Conservation (phyloP, 2,113 vertebrate species). For the Taxidea taxus region DNA sequence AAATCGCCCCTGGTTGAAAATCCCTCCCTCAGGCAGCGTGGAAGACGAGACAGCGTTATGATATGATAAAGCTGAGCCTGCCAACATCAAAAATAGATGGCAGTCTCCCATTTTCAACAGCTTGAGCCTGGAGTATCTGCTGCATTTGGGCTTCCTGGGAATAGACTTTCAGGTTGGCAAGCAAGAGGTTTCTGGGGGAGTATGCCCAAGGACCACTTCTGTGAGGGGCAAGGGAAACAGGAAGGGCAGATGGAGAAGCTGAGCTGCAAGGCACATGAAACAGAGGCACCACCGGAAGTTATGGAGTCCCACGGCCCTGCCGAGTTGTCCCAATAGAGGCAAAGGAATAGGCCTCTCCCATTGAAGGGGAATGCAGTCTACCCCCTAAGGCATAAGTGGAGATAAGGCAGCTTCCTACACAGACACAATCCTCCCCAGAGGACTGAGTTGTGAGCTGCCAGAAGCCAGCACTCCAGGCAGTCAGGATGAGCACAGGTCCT, state of each 20-base stretch:
- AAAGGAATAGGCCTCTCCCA: background rate
- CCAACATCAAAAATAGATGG: background rate
- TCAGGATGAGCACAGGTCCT: too few relatives aligned
- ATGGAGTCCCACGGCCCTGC: background rate
- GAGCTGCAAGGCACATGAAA: background rate
- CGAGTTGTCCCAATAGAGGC: too few relatives aligned
- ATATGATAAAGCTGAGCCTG: background rate
- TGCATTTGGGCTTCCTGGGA: background rate
- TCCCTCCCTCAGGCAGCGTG: background rate
- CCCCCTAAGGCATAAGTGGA: background rate
- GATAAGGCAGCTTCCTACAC: background rate
- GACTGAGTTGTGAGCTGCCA: background rate
- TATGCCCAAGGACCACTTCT: fast-evolving
- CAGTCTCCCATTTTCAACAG: background rate
- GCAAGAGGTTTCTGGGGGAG: background rate
- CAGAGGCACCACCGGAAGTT: background rate
- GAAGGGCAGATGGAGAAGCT: background rate
- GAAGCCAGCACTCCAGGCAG: background rate
- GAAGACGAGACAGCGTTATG: background rate
- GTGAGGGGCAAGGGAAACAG: background rate
- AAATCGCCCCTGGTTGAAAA: background rate
- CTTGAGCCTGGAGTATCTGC: background rate
- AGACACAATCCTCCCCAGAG: background rate
- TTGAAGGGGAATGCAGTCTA: background rate
- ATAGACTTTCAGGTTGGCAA: background rate